Conservation (phyloP, 2,888 invertebrate genomes). For the Eulithis testata region DNA sequence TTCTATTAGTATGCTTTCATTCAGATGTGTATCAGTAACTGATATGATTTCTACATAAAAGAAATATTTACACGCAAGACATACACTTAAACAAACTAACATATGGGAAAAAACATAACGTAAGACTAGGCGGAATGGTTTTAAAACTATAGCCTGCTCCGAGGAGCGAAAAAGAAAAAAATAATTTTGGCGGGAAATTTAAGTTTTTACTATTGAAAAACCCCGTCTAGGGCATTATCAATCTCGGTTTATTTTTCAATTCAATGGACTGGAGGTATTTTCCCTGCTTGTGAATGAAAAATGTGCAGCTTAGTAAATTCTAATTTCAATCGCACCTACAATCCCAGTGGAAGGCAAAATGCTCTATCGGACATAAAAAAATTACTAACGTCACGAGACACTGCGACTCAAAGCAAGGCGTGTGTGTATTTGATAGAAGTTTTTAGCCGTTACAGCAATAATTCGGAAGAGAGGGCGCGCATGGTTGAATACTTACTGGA, state of each 20-base stretch:
- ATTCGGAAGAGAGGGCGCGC: slow-evolving; percentile 59
- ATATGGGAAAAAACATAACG: too few relatives aligned
- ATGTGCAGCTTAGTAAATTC: slow-evolving; percentile 72
- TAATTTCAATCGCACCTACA: slow-evolving; percentile 71
- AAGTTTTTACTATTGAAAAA: not conserved
- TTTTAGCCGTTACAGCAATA: slow-evolving; percentile 61
- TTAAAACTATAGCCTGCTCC: too few relatives aligned
- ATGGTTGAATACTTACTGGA: slow-evolving; percentile 71
- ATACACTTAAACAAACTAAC: too few relatives aligned
- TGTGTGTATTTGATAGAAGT: slow-evolving; percentile 73
- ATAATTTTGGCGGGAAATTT: slow-evolving; percentile 4
- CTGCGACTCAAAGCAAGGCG: slow-evolving; percentile 70
- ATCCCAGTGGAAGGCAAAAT: slow-evolving; percentile 70
- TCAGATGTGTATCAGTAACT: too few relatives aligned
- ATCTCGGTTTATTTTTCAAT: too few relatives aligned
- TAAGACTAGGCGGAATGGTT: too few relatives aligned
- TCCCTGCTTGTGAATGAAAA: slow-evolving; percentile 9
- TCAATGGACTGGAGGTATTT: too few relatives aligned
- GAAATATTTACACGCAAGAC: too few relatives aligned
- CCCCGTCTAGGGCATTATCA: too few relatives aligned
- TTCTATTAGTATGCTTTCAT: too few relatives aligned
- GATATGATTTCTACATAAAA: too few relatives aligned
- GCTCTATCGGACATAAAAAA: slow-evolving; percentile 74
- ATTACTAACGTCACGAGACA: slow-evolving; percentile 71
- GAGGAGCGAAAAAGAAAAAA: too few relatives aligned